Evolutionary conservation across 2,113 vertebrate genomes (phyloP), one percentile per base, ranked within the genome.

Genomic region (Indri indri): DNA sequence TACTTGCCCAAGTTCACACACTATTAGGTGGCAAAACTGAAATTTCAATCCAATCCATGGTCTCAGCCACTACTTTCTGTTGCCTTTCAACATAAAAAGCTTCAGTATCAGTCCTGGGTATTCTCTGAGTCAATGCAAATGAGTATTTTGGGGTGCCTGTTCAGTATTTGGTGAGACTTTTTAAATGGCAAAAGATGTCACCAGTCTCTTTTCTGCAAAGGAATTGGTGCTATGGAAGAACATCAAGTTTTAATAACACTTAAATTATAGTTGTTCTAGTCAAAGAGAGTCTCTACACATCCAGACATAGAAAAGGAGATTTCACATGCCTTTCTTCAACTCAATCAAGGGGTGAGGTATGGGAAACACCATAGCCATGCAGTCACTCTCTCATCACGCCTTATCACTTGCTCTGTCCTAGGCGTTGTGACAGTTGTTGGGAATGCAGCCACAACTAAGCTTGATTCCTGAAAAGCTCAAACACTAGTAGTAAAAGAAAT

Each of bases 1-100:
- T 61, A 54, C n/a, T 66, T 68, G 40, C 77, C 54, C 54, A n/a
- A 94, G 66, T 37, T 63, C 71, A 96, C 22, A 84, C 0, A 54
- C 50, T 81, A 66, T 79, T 57, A 73, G 94, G 47, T 81, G 59
- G 40, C 54, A 96, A 95, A 91, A 70, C 65, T 85, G 61, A 94
- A 65, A 90, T 90, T 77, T 91, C 52, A 76, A 27, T 11, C 74
- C 32, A 68, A 2, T 81, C 40, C 32, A 18, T 40, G 50, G 79
- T 66, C 40, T 80, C 61, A 90, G 70, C 22, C 63, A 74, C 74
- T 91, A 37, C 11, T 66, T n/a, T 87, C 61, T 61, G 52, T 80
- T 82, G 77, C 37, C n/a, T 94, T 88, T 95, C 47, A 61, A 82
- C 16, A 86, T 37, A 45, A 88, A 95, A 87, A 47, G 30, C 18